These are phyloP conservation scores for Drosophila repletoides DNA, from an alignment of 1,140 invertebrate species.

Conservation along the genomic window DNA sequence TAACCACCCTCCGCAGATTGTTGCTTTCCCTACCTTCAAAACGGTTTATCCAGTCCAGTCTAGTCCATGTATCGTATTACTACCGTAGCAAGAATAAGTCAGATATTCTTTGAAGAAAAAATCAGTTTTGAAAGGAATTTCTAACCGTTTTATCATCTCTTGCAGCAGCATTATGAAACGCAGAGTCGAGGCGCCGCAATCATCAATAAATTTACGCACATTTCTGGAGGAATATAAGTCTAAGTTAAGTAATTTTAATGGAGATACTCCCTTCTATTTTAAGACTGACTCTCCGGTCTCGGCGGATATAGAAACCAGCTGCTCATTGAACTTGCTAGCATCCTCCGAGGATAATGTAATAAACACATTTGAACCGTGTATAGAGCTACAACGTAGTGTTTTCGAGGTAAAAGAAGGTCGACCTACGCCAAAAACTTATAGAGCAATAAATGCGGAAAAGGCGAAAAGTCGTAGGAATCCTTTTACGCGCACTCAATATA, in stretches of 20 bases:
- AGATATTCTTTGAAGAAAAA: too few species aligned
- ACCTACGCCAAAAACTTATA: conserved; percentile 41
- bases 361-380: conserved; percentile 33
- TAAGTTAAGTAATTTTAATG: background rate
- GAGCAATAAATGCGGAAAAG: conserved; percentile 36
- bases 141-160: background rate
- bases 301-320: conserved; percentile 26
- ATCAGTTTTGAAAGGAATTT: too few species aligned
- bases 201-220: conserved; percentile 29
- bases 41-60: too few species aligned
- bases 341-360: conserved; percentile 43
- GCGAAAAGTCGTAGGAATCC: conserved; percentile 21
- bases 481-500: conserved; percentile 49
- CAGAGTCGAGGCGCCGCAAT: background rate
- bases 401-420: conserved; percentile 3
- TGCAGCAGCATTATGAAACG: conserved; percentile 46
- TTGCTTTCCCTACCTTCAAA: too few species aligned
- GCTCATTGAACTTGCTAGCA: conserved; percentile 42
- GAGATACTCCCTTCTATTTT: conserved; percentile 33
- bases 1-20: too few species aligned
- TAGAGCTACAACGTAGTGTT: conserved; percentile 26
- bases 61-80: too few species aligned
- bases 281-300: background rate
- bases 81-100: too few species aligned
- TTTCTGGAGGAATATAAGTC: conserved; percentile 42